These are phyloP conservation scores for Mythimna ferrago DNA, from an alignment of 2,888 invertebrate species.

Conservation along the genomic window DNA sequence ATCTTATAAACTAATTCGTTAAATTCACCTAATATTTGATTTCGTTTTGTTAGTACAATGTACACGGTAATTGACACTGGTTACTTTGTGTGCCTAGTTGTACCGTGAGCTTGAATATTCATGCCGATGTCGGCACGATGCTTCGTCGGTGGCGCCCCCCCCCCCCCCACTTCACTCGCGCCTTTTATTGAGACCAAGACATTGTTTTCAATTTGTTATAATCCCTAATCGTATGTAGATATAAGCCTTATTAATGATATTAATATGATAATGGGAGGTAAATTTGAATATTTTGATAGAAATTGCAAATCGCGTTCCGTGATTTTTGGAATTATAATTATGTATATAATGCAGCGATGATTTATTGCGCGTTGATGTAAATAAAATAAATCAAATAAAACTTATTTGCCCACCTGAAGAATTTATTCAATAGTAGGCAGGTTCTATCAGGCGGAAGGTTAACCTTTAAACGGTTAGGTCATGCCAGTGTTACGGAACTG, in stretches of 20 bases:
- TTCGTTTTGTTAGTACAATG: constrained; percentile 40
- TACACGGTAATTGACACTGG: constrained; percentile 70
- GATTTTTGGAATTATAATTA: constrained; percentile 18
- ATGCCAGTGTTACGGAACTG: not conserved
- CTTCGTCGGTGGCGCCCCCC: constrained; percentile 23
- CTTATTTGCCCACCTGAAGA: too few relatives aligned
- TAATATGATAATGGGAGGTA: constrained; percentile 46
- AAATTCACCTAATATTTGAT: constrained; percentile 37
- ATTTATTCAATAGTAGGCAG: too few relatives aligned
- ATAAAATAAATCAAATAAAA: too few relatives aligned
- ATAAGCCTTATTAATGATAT: constrained; percentile 47
- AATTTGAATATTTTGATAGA: constrained; percentile 50
- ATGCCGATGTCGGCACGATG: constrained; percentile 42
- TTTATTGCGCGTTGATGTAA: not conserved
- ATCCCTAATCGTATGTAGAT: constrained; percentile 40
- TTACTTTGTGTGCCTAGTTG: constrained; percentile 64
- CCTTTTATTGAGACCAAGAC: constrained; percentile 50
- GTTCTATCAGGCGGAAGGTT: too few relatives aligned
- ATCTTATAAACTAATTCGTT: constrained; percentile 8
- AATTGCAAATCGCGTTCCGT: constrained; percentile 32
- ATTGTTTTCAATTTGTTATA: constrained; percentile 63
- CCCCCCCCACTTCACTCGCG: not conserved
- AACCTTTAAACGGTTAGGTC: too few relatives aligned
- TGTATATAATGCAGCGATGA: not conserved
- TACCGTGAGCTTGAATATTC: constrained; percentile 66